A percentile compares a stretch with the other conserved stretches of the same genome.
Evolutionary conservation across 2,888 invertebrate species (phyloP).

Genomic region (Unio delphinus): DNA sequence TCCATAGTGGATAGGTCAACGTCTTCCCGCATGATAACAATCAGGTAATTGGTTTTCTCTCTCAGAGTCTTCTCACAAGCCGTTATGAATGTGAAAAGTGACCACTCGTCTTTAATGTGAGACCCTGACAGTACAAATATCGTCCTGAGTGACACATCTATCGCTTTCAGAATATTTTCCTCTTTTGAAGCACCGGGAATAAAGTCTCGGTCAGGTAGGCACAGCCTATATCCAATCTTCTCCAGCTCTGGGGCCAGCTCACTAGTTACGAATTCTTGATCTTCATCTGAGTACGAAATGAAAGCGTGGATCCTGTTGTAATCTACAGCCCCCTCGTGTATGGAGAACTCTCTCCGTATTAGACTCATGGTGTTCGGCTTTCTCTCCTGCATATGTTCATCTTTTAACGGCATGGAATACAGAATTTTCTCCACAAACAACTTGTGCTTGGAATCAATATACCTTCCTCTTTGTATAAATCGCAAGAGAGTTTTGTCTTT

Average conservation of each 20-base stretch:
- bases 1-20: slow-evolving; percentile 13
- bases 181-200: slow-evolving; percentile 42
- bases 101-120: slow-evolving; percentile 40
- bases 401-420: slow-evolving; percentile 35
- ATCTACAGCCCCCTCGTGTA: slow-evolving; percentile 12
- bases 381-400: slow-evolving; percentile 3
- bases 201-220: slow-evolving; percentile 45
- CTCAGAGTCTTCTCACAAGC: slow-evolving; percentile 38
- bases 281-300: slow-evolving; percentile 37
- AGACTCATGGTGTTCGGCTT: no score
- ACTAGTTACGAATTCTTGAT: slow-evolving; percentile 26
- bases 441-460: slow-evolving; percentile 25
- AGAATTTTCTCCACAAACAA: slow-evolving; percentile 35
- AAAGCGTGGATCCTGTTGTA: slow-evolving; percentile 35
- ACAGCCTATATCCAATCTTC: slow-evolving; percentile 22
- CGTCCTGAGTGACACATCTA: slow-evolving; percentile 27
- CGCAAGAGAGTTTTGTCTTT: slow-evolving; percentile 35
- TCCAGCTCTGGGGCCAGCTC: slow-evolving; percentile 31
- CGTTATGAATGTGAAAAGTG: slow-evolving; percentile 36
- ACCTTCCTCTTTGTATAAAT: slow-evolving; percentile 35
- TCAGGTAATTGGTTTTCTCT: slow-evolving; percentile 38
- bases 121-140: slow-evolving; percentile 32
- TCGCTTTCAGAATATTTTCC: slow-evolving; percentile 40
- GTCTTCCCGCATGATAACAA: slow-evolving; percentile 26
- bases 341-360: no score